A percentile compares a stretch with the other conserved stretches of the same genome.
Evolutionary conservation across 23 tunicate genomes (phyloP).

Genomic region (Diplosoma virens): DNA sequence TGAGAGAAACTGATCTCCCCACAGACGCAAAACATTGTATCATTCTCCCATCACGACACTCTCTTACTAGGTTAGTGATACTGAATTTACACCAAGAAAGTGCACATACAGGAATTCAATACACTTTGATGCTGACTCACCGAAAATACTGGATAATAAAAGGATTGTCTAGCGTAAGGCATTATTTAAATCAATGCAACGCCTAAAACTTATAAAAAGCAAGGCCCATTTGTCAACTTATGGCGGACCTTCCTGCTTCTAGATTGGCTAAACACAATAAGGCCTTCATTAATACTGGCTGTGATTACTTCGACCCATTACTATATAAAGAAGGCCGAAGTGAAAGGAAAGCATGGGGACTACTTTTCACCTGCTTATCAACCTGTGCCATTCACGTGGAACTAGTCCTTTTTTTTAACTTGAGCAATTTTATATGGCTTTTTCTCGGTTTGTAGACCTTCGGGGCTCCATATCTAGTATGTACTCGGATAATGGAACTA

Average conservation of each 20-base stretch:
- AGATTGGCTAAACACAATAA: neutral
- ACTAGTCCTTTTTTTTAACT: neutral
- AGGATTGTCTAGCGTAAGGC: neutral
- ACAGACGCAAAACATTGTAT: neutral
- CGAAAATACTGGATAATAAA: neutral
- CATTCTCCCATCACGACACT: neutral
- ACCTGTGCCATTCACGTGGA: neutral
- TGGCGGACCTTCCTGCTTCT: neutral
- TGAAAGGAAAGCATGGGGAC: neutral
- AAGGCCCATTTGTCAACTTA: neutral
- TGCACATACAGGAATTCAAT: neutral
- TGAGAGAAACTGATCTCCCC: neutral
- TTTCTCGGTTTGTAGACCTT: neutral
- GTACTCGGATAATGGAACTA: neutral
- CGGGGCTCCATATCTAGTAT: neutral
- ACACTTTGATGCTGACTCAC: neutral
- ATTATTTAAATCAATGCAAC: neutral
- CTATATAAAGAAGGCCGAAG: neutral
- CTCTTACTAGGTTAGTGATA: neutral
- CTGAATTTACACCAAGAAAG: neutral
- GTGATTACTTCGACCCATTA: neutral
- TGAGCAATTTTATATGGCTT: neutral
- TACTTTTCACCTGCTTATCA: neutral
- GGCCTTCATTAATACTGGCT: neutral
- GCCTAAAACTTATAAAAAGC: neutral